A percentile compares a stretch with the other conserved stretches of the same genome.
phyloP scores from a whole-genome alignment of 2,113 vertebrate genomes.

The Atlantisia rogersi region DNA sequence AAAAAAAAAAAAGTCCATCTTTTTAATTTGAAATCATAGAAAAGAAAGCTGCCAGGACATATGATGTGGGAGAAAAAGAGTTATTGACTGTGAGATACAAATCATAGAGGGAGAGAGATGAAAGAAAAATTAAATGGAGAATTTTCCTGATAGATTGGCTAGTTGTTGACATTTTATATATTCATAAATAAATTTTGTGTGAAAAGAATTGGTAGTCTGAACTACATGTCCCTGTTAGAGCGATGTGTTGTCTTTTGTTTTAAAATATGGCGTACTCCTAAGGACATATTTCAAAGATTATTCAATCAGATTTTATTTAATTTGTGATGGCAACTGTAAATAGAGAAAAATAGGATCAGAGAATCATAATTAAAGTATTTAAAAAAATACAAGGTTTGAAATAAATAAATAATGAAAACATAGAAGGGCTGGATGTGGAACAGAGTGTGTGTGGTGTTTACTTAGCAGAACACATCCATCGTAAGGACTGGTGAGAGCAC shows the following conservation, averaged over 20 bases:
- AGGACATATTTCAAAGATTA: background rate
- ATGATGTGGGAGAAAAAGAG: background rate
- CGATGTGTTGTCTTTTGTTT: background rate
- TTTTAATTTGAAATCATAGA: constrained; percentile 29
- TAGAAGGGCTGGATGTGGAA: background rate
- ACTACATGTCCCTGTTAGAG: background rate
- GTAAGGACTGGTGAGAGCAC: background rate
- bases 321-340: background rate
- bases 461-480: background rate
- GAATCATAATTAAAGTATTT: background rate
- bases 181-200: constrained; percentile 7
- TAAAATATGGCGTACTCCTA: background rate
- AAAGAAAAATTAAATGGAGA: constrained; percentile 48
- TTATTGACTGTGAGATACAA: constrained; percentile 32
- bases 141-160: constrained; percentile 13
- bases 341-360: background rate
- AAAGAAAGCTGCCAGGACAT: background rate
- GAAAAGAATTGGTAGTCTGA: constrained; percentile 36
- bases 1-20: background rate
- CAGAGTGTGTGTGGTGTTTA: background rate
- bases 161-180: constrained; percentile 4
- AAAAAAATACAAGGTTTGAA: background rate
- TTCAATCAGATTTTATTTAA: background rate
- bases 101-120: background rate
- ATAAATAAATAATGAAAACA: background rate